phyloP scores from a whole-genome alignment of 1,140 invertebrate genomes.

The Drosophila asahinai region DNA sequence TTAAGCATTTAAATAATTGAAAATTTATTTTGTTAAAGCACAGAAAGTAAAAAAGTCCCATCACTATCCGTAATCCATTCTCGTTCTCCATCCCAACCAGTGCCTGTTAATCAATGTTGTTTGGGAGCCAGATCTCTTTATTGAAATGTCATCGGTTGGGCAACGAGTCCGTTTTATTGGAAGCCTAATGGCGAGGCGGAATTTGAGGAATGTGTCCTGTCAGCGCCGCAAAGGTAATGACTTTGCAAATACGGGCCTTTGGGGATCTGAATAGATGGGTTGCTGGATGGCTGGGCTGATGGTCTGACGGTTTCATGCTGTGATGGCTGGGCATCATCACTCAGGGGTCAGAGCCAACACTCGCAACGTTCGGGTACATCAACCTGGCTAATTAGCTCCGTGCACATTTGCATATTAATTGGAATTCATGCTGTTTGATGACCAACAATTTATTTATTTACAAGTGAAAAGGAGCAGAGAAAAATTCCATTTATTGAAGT shows the following conservation, averaged over 20 bases:
- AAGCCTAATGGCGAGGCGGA: conserved; percentile 18
- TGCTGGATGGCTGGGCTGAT: neutral
- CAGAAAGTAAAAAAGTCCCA: neutral
- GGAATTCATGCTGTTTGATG: conserved; percentile 54
- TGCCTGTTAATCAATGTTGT: conserved; percentile 48
- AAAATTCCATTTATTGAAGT: conserved; percentile 25
- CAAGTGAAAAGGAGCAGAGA: conserved; percentile 16
- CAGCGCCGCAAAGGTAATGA: conserved; percentile 43
- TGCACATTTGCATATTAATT: conserved; percentile 71
- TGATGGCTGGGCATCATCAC: conserved; percentile 8
- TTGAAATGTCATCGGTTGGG: conserved; percentile 39
- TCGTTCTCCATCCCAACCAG: neutral
- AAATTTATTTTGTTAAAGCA: neutral
- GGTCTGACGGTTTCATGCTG: neutral
- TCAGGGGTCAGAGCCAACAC: neutral
- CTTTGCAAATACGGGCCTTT: conserved; percentile 28
- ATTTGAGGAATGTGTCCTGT: conserved; percentile 30
- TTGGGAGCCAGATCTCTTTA: conserved; percentile 32
- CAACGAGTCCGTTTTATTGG: conserved; percentile 23
- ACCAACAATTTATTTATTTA: conserved; percentile 61
- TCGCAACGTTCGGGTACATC: conserved; percentile 14
- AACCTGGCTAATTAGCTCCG: conserved; percentile 41
- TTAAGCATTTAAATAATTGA: neutral
- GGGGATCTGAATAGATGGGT: conserved; percentile 20
- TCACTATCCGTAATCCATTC: conserved; percentile 1